Conservation (phyloP, 2,797 vertebrate genomes). For the Oryzias sinensis region DNA sequence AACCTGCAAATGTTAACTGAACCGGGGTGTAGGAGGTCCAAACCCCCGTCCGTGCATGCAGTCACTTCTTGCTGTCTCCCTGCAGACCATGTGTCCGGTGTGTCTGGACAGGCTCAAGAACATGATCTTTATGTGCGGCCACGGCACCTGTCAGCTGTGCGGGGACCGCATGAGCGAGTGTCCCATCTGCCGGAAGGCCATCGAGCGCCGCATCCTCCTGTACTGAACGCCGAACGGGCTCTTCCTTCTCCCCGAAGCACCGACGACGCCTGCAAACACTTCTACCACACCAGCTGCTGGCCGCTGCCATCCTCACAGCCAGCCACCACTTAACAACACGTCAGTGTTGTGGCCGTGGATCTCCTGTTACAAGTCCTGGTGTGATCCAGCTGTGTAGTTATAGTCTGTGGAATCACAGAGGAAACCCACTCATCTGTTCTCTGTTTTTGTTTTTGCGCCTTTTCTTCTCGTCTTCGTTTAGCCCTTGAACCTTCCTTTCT, state of each 20-base stretch:
- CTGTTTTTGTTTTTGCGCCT: not conserved
- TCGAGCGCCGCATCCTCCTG: slow-evolving; percentile 95
- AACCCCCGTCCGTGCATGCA: not conserved
- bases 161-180: slow-evolving; percentile 99
- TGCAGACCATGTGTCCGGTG: slow-evolving; percentile 98
- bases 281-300: slow-evolving; percentile 59
- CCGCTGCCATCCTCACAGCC: slow-evolving; percentile 50
- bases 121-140: slow-evolving; percentile 99
- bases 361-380: slow-evolving; percentile 49
- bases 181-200: slow-evolving; percentile 98
- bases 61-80: slow-evolving; percentile 10
- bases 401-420: slow-evolving; percentile 10
- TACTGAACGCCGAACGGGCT: slow-evolving; percentile 76
- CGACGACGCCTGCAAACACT: slow-evolving; percentile 30
- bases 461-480: slow-evolving; percentile 16
- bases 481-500: slow-evolving; percentile 16
- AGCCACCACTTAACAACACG: slow-evolving; percentile 39
- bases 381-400: slow-evolving; percentile 11
- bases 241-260: slow-evolving; percentile 29
- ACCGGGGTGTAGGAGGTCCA: not conserved
- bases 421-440: slow-evolving; percentile 5
- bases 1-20: slow-evolving; percentile 1
- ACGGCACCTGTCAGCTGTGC: slow-evolving; percentile 96
- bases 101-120: slow-evolving; percentile 99
- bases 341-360: slow-evolving; percentile 40